Evolutionary conservation across 2,797 vertebrate species (phyloP), one percentile per base, ranked within the genome.

Genomic region (Odontamblyopus lacepedii): DNA sequence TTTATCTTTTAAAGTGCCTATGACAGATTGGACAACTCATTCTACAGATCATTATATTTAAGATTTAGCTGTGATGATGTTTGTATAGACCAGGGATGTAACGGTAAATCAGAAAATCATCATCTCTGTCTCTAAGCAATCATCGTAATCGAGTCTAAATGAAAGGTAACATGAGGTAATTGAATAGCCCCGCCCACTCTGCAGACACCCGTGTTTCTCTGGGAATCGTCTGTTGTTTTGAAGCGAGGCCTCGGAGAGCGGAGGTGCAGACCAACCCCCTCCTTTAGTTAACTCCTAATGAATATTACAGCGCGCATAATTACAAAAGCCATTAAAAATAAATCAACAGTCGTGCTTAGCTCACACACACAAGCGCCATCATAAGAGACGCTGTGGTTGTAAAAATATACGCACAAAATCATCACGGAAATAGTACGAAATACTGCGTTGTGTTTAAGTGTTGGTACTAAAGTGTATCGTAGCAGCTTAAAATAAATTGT

Each of bases 321-420:
- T 92, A 85, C 84, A 89, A 90, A 92, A 90, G 74, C 87, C 86
- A 89, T 94, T 93, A 92, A 93, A 93, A 92, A 90, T 89, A 86
- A 90, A 93, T 93, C 84, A 93, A 92, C 87, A 88, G 81, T 75
- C 86, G 83, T 85, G 84, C 88, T 92, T 88, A 89, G 88, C 80
- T 69, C 76, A 85, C 81, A 84, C 70, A 84, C 74, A 68, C 89
- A 92, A 91, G 81, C 81, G 83, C 83, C 83, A 72, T 75, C 82
- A 89, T 91, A 85, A 90, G 78, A 89, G 83, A 83, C 84, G 7
- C 30, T 27, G 71, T 81, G 83, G 60, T 73, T 83, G 76, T 70
- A 80, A 72, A 70, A 80, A 75, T 12, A 69, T 48, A 63, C 12
- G 76, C 76, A 78, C 67, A 59, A 64, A 38, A 69, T 73, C 57